phyloP scores from a whole-genome alignment of 2,113 vertebrate genomes.

The Recurvirostra avosetta region DNA sequence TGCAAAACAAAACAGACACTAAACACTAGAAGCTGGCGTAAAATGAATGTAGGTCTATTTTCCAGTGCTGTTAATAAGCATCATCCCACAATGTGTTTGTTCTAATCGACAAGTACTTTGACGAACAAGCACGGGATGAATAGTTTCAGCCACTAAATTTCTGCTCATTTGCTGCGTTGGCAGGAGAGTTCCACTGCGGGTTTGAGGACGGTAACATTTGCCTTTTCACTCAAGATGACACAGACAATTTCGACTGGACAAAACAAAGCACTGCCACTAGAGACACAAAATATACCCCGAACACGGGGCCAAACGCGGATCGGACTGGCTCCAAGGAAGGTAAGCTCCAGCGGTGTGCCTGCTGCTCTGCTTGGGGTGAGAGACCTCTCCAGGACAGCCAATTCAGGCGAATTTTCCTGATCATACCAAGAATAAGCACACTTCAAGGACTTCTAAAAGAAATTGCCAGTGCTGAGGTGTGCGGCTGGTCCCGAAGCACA shows the following conservation, averaged over 20 bases:
- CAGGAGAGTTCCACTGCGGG: conserved; percentile 97
- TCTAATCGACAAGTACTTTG: background rate
- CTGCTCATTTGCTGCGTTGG: background rate
- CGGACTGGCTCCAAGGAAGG: conserved; percentile 93
- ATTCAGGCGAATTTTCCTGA: rapidly evolving
- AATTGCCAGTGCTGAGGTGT: rapidly evolving
- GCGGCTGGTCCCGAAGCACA: background rate
- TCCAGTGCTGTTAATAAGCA: background rate
- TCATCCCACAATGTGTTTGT: background rate
- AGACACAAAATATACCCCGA: conserved; percentile 96
- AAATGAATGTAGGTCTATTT: background rate
- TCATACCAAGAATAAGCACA: too few species aligned
- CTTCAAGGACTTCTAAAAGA: background rate
- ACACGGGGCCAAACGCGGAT: conserved; percentile 92
- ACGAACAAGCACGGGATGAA: background rate
- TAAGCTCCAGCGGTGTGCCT: background rate
- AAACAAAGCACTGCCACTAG: conserved; percentile 95
- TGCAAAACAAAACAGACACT: background rate
- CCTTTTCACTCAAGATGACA: conserved; percentile 95
- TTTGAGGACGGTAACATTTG: conserved; percentile 97
- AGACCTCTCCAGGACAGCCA: background rate
- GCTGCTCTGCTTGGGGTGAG: background rate
- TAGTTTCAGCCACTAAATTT: background rate
- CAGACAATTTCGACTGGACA: conserved; percentile 97
- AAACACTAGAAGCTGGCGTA: background rate